Conservation (phyloP, 2,797 vertebrate genomes). For the Poecilia velifera region DNA sequence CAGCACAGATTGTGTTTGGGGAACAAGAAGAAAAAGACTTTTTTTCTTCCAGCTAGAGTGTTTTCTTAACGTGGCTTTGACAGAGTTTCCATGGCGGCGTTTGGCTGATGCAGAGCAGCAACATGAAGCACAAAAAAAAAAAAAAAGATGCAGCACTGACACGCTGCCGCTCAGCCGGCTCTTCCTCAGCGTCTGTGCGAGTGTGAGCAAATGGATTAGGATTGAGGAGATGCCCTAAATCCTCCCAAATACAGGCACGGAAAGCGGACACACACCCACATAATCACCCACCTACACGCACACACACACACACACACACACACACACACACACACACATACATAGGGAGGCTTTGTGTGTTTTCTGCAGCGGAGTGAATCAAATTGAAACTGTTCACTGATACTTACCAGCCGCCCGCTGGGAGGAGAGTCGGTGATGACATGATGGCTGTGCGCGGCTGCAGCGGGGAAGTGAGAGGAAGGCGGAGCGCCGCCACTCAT, state of each 20-base stretch:
- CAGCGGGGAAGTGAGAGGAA: slow-evolving; percentile 15
- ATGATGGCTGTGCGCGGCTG: slow-evolving; percentile 27
- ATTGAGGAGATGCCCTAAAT: slow-evolving; percentile 64
- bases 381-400: slow-evolving; percentile 57
- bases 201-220: slow-evolving; percentile 32
- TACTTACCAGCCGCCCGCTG: slow-evolving; percentile 47
- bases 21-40: neutral
- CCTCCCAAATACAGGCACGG: slow-evolving; percentile 48
- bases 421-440: slow-evolving; percentile 34
- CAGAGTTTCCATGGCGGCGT: slow-evolving; percentile 44
- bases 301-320: neutral
- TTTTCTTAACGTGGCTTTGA: slow-evolving; percentile 27
- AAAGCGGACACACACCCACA: slow-evolving; percentile 41
- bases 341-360: slow-evolving; percentile 47
- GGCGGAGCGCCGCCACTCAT: slow-evolving; percentile 26
- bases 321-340: neutral
- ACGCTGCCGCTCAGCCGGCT: slow-evolving; percentile 29
- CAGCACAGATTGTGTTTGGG: slow-evolving; percentile 12
- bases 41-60: slow-evolving; percentile 11
- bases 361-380: slow-evolving; percentile 46
- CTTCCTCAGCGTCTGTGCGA: slow-evolving; percentile 8
- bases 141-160: slow-evolving; percentile 33
- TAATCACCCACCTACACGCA: slow-evolving; percentile 34
- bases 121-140: slow-evolving; percentile 31
- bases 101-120: slow-evolving; percentile 49